These are phyloP conservation scores for Chrysocyon brachyurus DNA, from an alignment of 2,797 vertebrate species.

Conservation along the genomic window DNA sequence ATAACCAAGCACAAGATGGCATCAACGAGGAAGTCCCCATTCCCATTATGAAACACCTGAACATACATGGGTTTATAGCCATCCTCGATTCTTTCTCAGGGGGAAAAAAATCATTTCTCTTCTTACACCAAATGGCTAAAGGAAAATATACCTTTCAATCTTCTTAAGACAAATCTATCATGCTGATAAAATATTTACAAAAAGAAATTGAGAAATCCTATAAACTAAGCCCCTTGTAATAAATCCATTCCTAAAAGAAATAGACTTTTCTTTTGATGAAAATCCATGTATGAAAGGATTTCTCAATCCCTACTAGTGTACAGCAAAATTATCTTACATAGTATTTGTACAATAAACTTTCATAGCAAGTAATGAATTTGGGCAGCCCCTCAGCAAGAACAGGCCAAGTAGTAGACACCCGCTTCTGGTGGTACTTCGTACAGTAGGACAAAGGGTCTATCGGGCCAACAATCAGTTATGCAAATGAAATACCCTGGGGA, in stretches of 20 bases:
- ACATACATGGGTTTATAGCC: background rate
- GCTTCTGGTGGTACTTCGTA: background rate
- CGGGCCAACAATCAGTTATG: background rate
- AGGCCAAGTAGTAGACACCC: background rate
- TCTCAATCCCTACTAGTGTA: background rate
- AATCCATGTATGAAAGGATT: background rate
- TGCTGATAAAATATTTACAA: constrained; percentile 43
- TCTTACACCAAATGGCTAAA: background rate
- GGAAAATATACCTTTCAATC: constrained; percentile 33
- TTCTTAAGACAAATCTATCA: constrained; percentile 20
- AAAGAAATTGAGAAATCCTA: constrained; percentile 32
- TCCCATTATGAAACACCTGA: background rate
- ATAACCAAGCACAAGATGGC: background rate
- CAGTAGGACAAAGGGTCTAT: too few relatives aligned
- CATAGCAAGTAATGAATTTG: background rate
- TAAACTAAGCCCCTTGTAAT: background rate
- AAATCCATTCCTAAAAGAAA: background rate
- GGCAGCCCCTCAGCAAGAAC: background rate
- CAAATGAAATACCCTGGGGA: background rate
- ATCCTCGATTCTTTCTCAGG: background rate
- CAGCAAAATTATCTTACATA: background rate
- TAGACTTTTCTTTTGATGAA: background rate
- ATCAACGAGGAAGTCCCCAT: background rate
- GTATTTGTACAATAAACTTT: background rate
- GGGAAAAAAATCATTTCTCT: background rate